Evolutionary conservation across 2,113 vertebrate genomes (phyloP).

Genomic region (Brachionichthys hirsutus): DNA sequence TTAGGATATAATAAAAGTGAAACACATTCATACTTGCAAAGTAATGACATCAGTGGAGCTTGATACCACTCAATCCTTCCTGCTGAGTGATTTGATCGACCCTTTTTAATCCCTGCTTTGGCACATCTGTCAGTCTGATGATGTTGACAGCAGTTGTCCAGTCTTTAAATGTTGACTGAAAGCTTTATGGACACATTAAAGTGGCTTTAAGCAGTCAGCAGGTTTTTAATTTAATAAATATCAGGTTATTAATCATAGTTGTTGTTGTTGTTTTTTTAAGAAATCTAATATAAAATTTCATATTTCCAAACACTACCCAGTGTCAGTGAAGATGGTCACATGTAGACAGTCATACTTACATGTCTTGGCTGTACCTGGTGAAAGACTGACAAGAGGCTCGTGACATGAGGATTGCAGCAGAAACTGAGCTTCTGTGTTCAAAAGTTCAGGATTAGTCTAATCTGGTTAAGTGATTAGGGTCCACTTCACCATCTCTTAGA

Average conservation of each 20-base stretch:
- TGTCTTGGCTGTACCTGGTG: neutral
- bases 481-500: conserved; percentile 61
- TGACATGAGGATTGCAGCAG: conserved; percentile 13
- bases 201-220: neutral
- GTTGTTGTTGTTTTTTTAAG: no score
- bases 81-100: conserved; percentile 48
- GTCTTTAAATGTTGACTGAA: no score
- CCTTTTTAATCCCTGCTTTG: conserved; percentile 46
- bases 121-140: conserved; percentile 54
- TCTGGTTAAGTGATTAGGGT: conserved; percentile 78
- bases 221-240: neutral
- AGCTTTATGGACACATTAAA: no score
- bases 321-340: no score
- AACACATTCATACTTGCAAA: neutral
- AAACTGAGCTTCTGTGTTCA: conserved; percentile 52
- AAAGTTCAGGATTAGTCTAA: conserved; percentile 78
- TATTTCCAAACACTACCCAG: no score
- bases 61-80: conserved; percentile 58
- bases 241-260: no score
- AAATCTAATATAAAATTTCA: no score
- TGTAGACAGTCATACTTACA: no score
- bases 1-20: conserved; percentile 52
- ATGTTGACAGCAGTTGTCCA: conserved; percentile 37
- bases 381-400: conserved; percentile 5
- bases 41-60: conserved; percentile 25